Percentiles rank a stretch among this genome's conserved stretches.
phyloP scores from a whole-genome alignment of 2,888 invertebrate species.

The Drosophila putrida region DNA sequence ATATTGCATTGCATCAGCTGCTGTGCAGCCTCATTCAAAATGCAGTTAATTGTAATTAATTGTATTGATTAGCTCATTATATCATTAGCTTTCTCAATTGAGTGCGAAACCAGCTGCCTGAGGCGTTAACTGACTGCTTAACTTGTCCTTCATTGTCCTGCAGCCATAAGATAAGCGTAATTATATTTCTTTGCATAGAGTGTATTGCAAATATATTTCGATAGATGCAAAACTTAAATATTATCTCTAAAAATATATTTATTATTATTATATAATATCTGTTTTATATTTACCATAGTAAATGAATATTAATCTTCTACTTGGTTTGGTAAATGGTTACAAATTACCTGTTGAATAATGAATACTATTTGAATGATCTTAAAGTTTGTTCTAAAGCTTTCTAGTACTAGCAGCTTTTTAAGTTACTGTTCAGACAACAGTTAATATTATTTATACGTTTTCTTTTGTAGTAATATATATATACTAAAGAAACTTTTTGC shows the following conservation, averaged over 20 bases:
- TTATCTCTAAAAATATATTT: too few relatives aligned
- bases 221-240: background rate
- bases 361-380: too few relatives aligned
- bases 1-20: background rate
- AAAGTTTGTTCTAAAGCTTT: too few relatives aligned
- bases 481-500: too few relatives aligned
- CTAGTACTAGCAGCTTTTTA: too few relatives aligned
- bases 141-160: conserved; percentile 4
- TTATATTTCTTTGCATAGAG: background rate
- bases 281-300: too few relatives aligned
- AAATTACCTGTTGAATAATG: background rate
- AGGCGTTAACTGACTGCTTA: conserved; percentile 36
- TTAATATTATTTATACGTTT: too few relatives aligned
- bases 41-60: conserved; percentile 74
- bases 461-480: too few relatives aligned
- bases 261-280: too few relatives aligned
- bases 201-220: background rate
- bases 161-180: background rate
- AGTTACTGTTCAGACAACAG: too few relatives aligned
- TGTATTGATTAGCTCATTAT: conserved; percentile 75
- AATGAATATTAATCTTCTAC: too few relatives aligned
- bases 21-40: conserved; percentile 23
- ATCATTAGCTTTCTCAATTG: conserved; percentile 59
- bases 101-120: conserved; percentile 32
- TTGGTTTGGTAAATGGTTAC: too few relatives aligned